Base-by-base conservation (phyloP, 1,140 invertebrate genomes). In the Rhyzopertha dominica region DNA sequence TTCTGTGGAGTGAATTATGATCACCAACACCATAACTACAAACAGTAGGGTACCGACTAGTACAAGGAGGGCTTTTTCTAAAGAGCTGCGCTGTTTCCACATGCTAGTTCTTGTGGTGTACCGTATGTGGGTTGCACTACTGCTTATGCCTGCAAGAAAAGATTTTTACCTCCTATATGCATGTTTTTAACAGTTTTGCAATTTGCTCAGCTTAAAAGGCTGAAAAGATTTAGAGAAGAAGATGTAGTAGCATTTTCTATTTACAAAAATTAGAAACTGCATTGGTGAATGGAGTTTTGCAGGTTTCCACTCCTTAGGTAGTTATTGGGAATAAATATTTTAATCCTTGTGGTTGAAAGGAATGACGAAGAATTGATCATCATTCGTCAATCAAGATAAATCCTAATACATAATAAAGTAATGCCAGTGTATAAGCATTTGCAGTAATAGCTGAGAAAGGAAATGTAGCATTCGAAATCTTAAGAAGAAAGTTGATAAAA, bases 81-180 rank as follows among this genome's bases (percentile, higher is more conserved):
- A 51, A 3, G 67, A 60, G 3, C 69, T 77, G 24, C 78, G 67
- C 39, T 77, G 73, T 64, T 80, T 76, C 84, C 76, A 84, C 54
- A 81, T 67, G 51, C 72, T 78, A 49, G 42, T 69, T 19, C 71
- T 68, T 54, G 83, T 79, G 59, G 86, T 81, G 59, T 87, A 90
- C 51, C 85, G 74, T 56, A 89, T 85, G 56, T 89, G 85, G 23
- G 85, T 87, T 7, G 83, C 80, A 3, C 82, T 85, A 1, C 80
- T 78, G 26, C 81, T 79, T 10, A 87, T 81, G 19, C 74, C 74
- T 59, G 63, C 63, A 55, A 71, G 18, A 45, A 39, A 19, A 16
- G 23, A 12, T 4, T 7, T 26, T n/a, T 8, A 26, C 7, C n/a
- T 26, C 24, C 7, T 26, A n/a, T n/a, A n/a, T n/a, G n/a, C n/a